phyloP scores from a whole-genome alignment of 2,113 vertebrate genomes.

The Thunnus thynnus region DNA sequence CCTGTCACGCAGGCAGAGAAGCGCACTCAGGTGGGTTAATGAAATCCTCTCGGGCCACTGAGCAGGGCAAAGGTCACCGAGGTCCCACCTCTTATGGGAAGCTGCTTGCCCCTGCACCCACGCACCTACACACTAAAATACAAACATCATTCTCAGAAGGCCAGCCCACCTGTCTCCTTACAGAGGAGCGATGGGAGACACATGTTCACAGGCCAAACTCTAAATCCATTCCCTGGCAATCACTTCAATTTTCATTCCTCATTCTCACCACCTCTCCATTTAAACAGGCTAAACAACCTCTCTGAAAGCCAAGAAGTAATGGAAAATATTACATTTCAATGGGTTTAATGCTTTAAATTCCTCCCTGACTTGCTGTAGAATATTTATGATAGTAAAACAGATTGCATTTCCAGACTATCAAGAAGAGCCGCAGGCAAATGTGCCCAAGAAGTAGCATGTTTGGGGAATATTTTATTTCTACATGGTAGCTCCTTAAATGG shows the following conservation, averaged over 20 bases:
- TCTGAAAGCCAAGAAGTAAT: conserved; percentile 6
- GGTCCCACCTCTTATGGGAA: conserved; percentile 18
- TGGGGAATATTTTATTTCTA: conserved; percentile 62
- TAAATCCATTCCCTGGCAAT: background rate
- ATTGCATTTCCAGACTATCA: conserved; percentile 49
- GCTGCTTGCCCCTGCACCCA: background rate
- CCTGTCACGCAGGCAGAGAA: conserved; percentile 46
- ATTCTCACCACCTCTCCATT: conserved; percentile 37
- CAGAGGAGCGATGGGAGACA: conserved; percentile 33
- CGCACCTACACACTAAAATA: background rate
- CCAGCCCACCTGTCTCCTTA: conserved; percentile 16
- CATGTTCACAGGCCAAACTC: conserved; percentile 19
- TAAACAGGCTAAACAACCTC: conserved; percentile 42
- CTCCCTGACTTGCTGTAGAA: conserved; percentile 45
- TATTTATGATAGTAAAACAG: conserved; percentile 71
- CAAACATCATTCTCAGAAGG: background rate
- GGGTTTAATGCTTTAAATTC: conserved; percentile 56
- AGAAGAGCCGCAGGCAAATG: conserved; percentile 56
- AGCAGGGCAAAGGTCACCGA: conserved; percentile 38
- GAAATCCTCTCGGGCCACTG: conserved; percentile 53
- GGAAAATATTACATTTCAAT: conserved; percentile 60
- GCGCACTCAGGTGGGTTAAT: conserved; percentile 64
- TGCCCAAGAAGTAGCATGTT: conserved; percentile 50
- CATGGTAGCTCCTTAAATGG: conserved; percentile 66
- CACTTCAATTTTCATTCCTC: conserved; percentile 21